phyloP scores from a whole-genome alignment of 2,797 vertebrate genomes.

The Sebastes melanostomus region DNA sequence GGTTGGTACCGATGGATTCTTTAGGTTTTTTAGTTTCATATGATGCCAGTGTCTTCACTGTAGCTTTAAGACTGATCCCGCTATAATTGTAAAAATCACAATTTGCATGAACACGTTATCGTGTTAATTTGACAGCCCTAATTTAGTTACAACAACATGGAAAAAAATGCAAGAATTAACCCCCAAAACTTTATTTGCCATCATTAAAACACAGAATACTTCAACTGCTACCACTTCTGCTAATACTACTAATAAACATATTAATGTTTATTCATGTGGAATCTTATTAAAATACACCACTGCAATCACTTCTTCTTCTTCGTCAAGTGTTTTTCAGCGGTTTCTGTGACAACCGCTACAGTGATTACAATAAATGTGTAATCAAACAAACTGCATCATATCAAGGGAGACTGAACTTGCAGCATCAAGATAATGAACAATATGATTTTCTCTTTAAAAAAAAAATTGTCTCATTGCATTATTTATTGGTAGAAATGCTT shows the following conservation, averaged over 20 bases:
- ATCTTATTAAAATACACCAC: neutral
- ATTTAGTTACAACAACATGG: neutral
- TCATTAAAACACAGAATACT: neutral
- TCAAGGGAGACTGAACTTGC: neutral
- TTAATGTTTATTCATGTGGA: constrained; percentile 14
- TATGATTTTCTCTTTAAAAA: neutral
- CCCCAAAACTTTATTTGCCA: neutral
- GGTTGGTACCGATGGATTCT: no score
- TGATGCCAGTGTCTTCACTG: no score
- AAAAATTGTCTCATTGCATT: neutral
- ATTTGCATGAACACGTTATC: no score
- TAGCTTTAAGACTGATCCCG: no score
- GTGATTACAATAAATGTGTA: neutral
- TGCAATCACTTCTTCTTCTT: neutral
- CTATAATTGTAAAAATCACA: no score
- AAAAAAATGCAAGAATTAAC: neutral
- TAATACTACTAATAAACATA: neutral
- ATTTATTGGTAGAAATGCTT: neutral
- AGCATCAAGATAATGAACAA: neutral
- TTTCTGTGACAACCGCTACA: neutral
- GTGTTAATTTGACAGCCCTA: no score
- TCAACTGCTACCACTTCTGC: neutral
- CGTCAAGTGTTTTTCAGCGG: neutral
- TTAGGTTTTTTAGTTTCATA: no score
- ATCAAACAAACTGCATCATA: neutral